phyloP scores from a whole-genome alignment of 2,113 vertebrate genomes.

The Paramisgurnus dabryanus region DNA sequence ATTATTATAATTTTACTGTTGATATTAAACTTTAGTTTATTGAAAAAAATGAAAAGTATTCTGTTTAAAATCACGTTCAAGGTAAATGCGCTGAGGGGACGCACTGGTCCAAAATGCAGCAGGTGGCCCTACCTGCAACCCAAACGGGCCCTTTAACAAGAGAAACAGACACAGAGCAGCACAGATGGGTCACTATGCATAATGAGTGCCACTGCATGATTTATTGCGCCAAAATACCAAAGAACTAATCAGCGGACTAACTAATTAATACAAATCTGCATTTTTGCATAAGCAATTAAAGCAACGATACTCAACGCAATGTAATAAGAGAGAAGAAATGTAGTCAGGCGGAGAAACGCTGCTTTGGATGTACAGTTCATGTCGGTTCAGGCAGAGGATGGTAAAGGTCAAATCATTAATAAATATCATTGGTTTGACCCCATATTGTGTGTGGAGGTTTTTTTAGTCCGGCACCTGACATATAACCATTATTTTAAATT shows the following conservation, averaged over 20 bases:
- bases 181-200: constrained; percentile 80
- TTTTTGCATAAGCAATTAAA: constrained; percentile 95
- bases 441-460: neutral
- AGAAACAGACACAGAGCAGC: constrained; percentile 76
- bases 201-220: constrained; percentile 78
- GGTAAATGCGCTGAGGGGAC: neutral
- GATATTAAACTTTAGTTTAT: neutral
- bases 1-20: neutral
- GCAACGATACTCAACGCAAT: constrained; percentile 76
- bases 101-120: constrained; percentile 73
- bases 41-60: neutral
- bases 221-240: constrained; percentile 88
- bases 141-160: constrained; percentile 82
- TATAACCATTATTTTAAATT: too few species aligned
- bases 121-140: constrained; percentile 80
- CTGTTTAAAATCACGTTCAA: neutral
- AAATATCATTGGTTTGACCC: constrained; percentile 77
- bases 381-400: constrained; percentile 82
- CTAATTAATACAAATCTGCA: constrained; percentile 95
- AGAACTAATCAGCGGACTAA: constrained; percentile 88
- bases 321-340: constrained; percentile 80
- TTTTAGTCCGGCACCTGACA: too few species aligned
- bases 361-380: constrained; percentile 73
- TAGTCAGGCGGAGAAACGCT: constrained; percentile 82
- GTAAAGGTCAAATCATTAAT: constrained; percentile 84